These are phyloP conservation scores for Aleiodes leptofemur DNA, from an alignment of 2,888 invertebrate genomes.

Conservation along the genomic window DNA sequence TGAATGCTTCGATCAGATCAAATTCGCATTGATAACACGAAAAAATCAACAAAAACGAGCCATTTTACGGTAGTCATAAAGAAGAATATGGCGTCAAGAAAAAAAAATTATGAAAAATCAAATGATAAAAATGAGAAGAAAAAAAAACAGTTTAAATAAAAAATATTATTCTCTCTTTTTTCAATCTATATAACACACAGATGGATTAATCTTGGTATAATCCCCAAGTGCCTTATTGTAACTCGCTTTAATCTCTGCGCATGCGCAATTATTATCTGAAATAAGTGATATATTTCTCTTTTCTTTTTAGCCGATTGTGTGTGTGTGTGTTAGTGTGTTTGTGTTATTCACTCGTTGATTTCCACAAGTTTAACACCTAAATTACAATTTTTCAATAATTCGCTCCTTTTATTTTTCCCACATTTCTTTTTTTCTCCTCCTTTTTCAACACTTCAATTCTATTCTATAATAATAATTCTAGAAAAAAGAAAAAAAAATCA, in stretches of 20 bases:
- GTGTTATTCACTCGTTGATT: not conserved
- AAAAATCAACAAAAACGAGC: too few species aligned
- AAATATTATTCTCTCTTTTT: not conserved
- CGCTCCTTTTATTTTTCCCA: too few species aligned
- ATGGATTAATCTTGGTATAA: conserved; percentile 48
- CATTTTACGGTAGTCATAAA: too few species aligned
- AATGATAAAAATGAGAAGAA: not conserved
- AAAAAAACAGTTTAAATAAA: too few species aligned
- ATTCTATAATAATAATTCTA: not conserved
- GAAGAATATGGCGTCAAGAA: too few species aligned
- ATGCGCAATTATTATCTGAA: conserved; percentile 22
- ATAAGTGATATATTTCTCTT: not conserved
- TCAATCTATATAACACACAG: conserved; percentile 24
- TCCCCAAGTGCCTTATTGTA: conserved; percentile 19
- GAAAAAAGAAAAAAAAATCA: too few species aligned
- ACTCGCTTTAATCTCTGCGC: conserved; percentile 33
- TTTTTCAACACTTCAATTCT: not conserved
- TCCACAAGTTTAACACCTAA: not conserved
- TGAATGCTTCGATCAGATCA: too few species aligned
- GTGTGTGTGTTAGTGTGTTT: too few species aligned
- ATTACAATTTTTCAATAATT: too few species aligned
- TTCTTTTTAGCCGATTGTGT: not conserved
- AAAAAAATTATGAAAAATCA: not conserved
- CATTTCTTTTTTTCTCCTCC: too few species aligned
- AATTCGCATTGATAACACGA: too few species aligned